phyloP scores from a whole-genome alignment of 2,888 invertebrate species.

The Drosophila aldrichi region DNA sequence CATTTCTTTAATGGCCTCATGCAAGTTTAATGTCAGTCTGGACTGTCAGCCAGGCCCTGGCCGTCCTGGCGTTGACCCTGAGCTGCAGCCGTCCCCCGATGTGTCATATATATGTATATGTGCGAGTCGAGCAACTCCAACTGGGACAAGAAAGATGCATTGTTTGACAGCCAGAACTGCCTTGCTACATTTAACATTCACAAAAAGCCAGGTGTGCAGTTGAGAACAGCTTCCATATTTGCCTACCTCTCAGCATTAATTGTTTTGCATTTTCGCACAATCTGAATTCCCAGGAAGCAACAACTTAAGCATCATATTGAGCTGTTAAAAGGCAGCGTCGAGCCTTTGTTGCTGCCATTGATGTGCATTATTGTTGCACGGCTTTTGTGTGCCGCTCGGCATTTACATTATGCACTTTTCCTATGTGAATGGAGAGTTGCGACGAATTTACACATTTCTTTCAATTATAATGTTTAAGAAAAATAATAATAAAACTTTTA shows the following conservation, averaged over 20 bases:
- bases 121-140: conserved; percentile 8
- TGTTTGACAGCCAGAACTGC: conserved; percentile 34
- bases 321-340: conserved; percentile 44
- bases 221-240: not conserved
- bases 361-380: conserved; percentile 34
- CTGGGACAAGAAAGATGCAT: conserved; percentile 37
- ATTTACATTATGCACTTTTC: conserved; percentile 26
- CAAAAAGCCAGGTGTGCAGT: conserved; percentile 41
- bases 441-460: conserved; percentile 3
- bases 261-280: conserved; percentile 43
- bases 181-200: conserved; percentile 42
- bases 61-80: conserved; percentile 49
- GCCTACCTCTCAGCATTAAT: conserved; percentile 31
- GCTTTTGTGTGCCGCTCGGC: conserved; percentile 33
- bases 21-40: conserved; percentile 59
- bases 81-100: conserved; percentile 14
- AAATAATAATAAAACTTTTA: not conserved
- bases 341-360: conserved; percentile 32
- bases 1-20: conserved; percentile 30
- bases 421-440: not conserved
- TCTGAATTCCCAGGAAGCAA: conserved; percentile 37
- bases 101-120: conserved; percentile 18
- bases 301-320: conserved; percentile 59
- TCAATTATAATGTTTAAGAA: conserved; percentile 7
- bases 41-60: conserved; percentile 25